Conservation (phyloP, 64 coral and sea anemone species). For the Montipora efflorescens region DNA sequence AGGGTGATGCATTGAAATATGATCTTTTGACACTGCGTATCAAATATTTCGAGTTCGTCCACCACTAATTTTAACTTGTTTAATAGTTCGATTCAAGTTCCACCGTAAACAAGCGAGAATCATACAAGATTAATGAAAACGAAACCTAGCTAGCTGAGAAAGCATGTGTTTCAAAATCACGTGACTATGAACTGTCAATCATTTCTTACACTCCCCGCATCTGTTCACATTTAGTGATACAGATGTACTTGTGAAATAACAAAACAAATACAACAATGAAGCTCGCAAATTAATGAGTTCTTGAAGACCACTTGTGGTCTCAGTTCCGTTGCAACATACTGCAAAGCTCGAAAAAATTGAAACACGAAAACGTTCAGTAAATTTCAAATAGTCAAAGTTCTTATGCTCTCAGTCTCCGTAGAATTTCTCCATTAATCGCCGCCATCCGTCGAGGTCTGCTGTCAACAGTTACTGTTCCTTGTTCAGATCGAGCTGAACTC, state of each 20-base stretch:
- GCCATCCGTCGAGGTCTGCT: not conserved
- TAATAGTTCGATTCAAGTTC: no score
- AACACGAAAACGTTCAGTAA: not conserved
- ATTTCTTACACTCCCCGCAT: not conserved
- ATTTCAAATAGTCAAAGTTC: not conserved
- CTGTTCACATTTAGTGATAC: not conserved
- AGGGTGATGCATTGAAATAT: no score
- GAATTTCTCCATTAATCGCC: not conserved
- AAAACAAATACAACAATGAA: not conserved
- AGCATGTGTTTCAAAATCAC: not conserved
- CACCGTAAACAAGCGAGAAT: no score
- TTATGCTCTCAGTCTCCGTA: not conserved
- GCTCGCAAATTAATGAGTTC: not conserved
- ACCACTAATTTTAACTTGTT: no score
- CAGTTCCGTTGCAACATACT: not conserved
- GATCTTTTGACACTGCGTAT: no score
- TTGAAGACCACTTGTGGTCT: not conserved
- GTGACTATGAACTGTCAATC: not conserved
- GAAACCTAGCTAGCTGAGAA: no score
- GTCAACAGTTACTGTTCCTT: not conserved
- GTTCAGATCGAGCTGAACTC: not conserved
- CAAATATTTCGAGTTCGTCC: not conserved
- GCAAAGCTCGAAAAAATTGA: not conserved
- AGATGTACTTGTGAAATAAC: not conserved
- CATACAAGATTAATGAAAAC: no score